A percentile compares a stretch with the other conserved stretches of the same genome.
phyloP scores from a whole-genome alignment of 2,888 invertebrate genomes.

The Dusona sp. region DNA sequence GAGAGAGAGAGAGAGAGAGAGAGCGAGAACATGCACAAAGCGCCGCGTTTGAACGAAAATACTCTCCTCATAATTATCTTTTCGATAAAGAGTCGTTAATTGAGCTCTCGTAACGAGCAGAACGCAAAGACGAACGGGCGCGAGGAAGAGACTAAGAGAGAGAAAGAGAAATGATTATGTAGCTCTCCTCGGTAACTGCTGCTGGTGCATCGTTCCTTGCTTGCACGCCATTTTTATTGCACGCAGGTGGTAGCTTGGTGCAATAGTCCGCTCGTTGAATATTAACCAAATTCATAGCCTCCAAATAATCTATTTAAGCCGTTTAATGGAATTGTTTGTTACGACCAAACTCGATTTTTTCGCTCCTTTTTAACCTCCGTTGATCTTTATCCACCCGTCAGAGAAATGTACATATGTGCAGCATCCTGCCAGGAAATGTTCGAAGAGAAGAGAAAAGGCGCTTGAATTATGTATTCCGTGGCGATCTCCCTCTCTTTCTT shows the following conservation, averaged over 20 bases:
- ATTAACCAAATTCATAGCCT: constrained; percentile 45
- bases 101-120: constrained; percentile 64
- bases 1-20: neutral
- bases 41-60: constrained; percentile 40
- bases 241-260: constrained; percentile 12
- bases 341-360: neutral
- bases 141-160: neutral
- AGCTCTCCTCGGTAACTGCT: constrained; percentile 35
- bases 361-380: neutral
- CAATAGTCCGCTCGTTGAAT: neutral
- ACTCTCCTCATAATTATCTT: constrained; percentile 60
- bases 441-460: constrained; percentile 2
- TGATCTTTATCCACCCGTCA: neutral
- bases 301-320: constrained; percentile 65
- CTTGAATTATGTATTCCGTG: constrained; percentile 77
- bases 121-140: constrained; percentile 22
- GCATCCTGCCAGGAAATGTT: no score
- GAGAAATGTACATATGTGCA: neutral
- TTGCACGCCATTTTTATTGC: constrained; percentile 56
- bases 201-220: constrained; percentile 20
- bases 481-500: constrained; percentile 67
- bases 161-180: constrained; percentile 24
- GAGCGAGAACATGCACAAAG: constrained; percentile 34
- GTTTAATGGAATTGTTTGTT: neutral
- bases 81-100: constrained; percentile 66